Base-by-base conservation (phyloP, 2,888 invertebrate species). In the Metallyticus violacea region DNA sequence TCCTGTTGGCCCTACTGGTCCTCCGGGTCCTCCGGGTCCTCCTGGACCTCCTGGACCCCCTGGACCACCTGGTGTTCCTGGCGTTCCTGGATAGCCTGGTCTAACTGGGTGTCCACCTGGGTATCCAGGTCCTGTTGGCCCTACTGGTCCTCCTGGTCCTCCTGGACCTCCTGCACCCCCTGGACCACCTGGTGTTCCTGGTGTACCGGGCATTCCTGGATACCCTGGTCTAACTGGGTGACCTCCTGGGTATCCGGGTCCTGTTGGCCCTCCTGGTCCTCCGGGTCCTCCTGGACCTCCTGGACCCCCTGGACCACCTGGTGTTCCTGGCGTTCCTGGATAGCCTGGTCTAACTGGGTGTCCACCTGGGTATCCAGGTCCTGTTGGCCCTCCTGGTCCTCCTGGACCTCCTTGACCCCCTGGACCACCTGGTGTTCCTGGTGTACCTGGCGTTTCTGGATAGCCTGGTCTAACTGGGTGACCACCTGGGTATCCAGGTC, bases 251-350 rank as follows among this genome's bases (percentile, higher is more conserved):
- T 62, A 25, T 85, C 85, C 91, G 26, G 92, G 91, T 86, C 91
- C 90, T 4, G 92, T 92, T 22, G 91, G 91, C 89, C 91, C 90
- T 40, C 92, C 90, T 2, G 90, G 90, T 81, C 91, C 89, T 1
- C 91, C 91, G 7, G 30, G 62, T 30, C 88, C 88, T 26, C 88
- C 88, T 22, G 88, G 87, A 7, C 91, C 91, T 1, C 91, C 90
- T 3, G 90, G 90, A 79, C 91, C 91, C 40, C 87, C 87, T 86
- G 89, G 89, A 86, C 86, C 77, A 27, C 88, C 88, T 62, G 88
- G 88, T 0, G 29, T 80, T 25, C 90, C 90, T 82, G 89, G 89
- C 88, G 88, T 25, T 85, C 89, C 88, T 22, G 90, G 77, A 87
- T 85, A 4, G 89, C 87, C 88, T 87, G 89, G 89, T 15, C 87